Conservation (phyloP, 1,140 invertebrate genomes). For the Bombus superbus region DNA sequence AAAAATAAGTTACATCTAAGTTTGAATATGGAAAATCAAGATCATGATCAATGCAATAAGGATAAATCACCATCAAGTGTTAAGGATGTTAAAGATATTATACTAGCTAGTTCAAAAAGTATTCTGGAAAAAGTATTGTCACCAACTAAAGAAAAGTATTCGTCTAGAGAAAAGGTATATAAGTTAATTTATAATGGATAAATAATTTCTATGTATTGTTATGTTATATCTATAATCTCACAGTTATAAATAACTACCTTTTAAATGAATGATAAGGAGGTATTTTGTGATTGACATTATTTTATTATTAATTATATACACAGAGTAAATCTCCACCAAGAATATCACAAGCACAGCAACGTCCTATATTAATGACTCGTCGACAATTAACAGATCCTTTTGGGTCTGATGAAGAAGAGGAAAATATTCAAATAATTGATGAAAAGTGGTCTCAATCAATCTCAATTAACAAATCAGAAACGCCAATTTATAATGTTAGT, state of each 20-base stretch:
- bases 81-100: constrained; percentile 89
- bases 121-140: constrained; percentile 91
- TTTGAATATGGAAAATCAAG: constrained; percentile 78
- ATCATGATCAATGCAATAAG: constrained; percentile 77
- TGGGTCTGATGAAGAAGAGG: constrained; percentile 95
- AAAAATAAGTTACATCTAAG: constrained; percentile 80
- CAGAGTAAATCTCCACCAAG: constrained; percentile 82
- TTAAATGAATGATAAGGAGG: constrained; percentile 19
- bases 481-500: constrained; percentile 79
- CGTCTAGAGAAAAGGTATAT: constrained; percentile 77
- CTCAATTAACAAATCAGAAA: constrained; percentile 77
- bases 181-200: constrained; percentile 22
- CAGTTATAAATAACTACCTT: neutral
- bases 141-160: constrained; percentile 87
- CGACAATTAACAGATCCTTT: constrained; percentile 95
- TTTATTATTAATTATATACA: constrained; percentile 31
- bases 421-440: constrained; percentile 82
- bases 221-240: neutral
- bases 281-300: constrained; percentile 46
- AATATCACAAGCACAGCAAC: constrained; percentile 77
- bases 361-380: constrained; percentile 90
- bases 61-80: constrained; percentile 83
- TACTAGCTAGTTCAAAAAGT: constrained; percentile 89
- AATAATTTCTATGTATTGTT: neutral
- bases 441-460: constrained; percentile 79